These are phyloP conservation scores for Sphyrna mokarran DNA, from an alignment of 2,113 vertebrate genomes.

Conservation along the genomic window DNA sequence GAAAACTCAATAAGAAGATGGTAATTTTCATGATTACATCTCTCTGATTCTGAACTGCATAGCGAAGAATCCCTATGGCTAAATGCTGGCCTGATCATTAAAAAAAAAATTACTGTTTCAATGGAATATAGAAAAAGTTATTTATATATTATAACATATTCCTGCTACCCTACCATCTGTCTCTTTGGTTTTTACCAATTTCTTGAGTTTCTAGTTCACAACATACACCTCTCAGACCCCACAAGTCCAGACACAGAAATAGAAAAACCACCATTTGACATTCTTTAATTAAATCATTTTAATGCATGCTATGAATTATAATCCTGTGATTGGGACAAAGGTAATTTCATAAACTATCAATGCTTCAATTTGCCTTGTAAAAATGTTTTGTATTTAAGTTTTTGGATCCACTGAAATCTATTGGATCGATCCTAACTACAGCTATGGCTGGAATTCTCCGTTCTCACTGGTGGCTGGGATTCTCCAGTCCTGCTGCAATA, in stretches of 20 bases:
- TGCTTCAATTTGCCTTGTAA: background rate
- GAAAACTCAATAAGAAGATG: background rate
- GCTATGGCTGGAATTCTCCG: too few relatives aligned
- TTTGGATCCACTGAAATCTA: background rate
- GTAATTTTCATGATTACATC: background rate
- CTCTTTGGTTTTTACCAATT: background rate
- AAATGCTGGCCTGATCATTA: background rate
- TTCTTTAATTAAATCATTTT: background rate
- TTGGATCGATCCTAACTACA: background rate
- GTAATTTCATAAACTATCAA: background rate
- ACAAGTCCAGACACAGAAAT: background rate
- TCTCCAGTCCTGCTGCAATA: too few relatives aligned
- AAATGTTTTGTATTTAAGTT: background rate
- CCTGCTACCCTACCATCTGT: background rate
- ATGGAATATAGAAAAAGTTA: background rate
- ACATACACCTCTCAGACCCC: background rate
- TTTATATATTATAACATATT: background rate
- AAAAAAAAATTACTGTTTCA: background rate
- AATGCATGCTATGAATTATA: background rate
- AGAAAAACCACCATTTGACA: background rate
- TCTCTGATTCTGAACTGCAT: background rate
- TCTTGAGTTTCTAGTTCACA: background rate
- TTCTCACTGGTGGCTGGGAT: too few relatives aligned
- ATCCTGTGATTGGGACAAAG: background rate
- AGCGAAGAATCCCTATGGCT: background rate